Conservation (phyloP, 2,888 invertebrate genomes). For the Allacma fusca region DNA sequence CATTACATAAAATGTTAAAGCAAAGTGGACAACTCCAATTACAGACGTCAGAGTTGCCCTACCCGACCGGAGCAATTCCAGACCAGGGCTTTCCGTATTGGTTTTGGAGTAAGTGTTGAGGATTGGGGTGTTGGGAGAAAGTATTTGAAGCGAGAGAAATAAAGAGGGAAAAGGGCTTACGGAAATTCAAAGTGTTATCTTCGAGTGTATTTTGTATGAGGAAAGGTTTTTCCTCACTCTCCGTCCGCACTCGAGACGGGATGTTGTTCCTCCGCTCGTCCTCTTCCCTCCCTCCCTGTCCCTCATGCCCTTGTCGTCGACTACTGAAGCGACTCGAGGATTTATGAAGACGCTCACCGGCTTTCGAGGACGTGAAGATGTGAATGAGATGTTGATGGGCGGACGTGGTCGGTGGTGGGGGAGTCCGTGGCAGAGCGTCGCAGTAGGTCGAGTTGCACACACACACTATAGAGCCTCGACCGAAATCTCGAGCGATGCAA, state of each 20-base stretch:
- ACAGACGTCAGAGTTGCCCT: too few species aligned
- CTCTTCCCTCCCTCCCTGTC: neutral
- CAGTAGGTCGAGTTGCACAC: conserved; percentile 55
- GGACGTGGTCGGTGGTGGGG: neutral
- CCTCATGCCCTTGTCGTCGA: conserved; percentile 30
- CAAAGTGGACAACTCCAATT: too few species aligned
- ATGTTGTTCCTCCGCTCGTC: conserved; percentile 14
- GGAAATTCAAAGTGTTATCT: conserved; percentile 19
- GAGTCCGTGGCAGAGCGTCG: conserved; percentile 16
- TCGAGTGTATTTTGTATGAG: conserved; percentile 5
- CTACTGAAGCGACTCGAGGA: conserved; percentile 57
- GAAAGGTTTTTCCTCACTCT: conserved; percentile 22
- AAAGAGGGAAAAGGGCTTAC: conserved; percentile 17
- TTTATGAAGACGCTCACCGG: conserved; percentile 60
- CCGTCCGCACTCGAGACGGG: too few species aligned
- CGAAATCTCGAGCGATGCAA: conserved; percentile 50
- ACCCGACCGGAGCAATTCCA: too few species aligned
- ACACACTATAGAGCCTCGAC: conserved; percentile 51
- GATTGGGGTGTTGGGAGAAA: too few species aligned
- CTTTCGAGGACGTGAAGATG: conserved; percentile 59
- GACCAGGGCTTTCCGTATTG: too few species aligned
- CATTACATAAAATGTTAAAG: too few species aligned
- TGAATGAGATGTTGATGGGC: conserved; percentile 48
- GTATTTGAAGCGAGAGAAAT: too few species aligned
- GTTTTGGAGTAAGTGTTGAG: too few species aligned